Evolutionary conservation across 1,140 invertebrate species (phyloP).

Genomic region (Hyles vespertilio): DNA sequence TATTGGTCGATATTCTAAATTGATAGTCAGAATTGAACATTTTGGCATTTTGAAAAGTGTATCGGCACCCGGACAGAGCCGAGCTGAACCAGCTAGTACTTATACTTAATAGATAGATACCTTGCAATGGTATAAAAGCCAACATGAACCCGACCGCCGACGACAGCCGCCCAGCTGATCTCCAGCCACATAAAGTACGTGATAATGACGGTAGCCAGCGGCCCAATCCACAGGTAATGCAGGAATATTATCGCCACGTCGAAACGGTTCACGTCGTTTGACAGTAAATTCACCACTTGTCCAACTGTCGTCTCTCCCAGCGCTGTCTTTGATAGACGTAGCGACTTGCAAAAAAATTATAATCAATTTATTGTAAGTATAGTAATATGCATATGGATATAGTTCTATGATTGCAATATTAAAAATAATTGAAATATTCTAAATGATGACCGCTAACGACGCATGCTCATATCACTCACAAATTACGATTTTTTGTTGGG

Average conservation of each 20-base stretch:
- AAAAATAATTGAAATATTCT: too few relatives aligned
- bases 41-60: too few relatives aligned
- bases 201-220: slow-evolving; percentile 85
- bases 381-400: too few relatives aligned
- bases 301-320: slow-evolving; percentile 87
- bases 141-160: slow-evolving; percentile 88
- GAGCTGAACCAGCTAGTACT: too few relatives aligned
- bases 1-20: too few relatives aligned
- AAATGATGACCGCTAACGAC: too few relatives aligned
- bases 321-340: slow-evolving; percentile 82
- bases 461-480: too few relatives aligned
- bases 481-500: too few relatives aligned
- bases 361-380: too few relatives aligned
- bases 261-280: slow-evolving; percentile 89
- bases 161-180: slow-evolving; percentile 84
- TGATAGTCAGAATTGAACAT: too few relatives aligned
- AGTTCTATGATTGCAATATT: too few relatives aligned
- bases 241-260: slow-evolving; percentile 82
- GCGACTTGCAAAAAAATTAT: slow-evolving; percentile 61
- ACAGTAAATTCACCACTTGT: slow-evolving; percentile 94
- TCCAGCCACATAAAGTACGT: slow-evolving; percentile 84
- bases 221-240: slow-evolving; percentile 89
- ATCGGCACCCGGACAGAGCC: too few relatives aligned
- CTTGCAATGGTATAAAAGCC: slow-evolving; percentile 89
- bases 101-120: slow-evolving; percentile 56